Evolutionary conservation across 2,888 invertebrate species (phyloP), one percentile per base, ranked within the genome.

Genomic region (Caenorhabditis macrosperma): DNA sequence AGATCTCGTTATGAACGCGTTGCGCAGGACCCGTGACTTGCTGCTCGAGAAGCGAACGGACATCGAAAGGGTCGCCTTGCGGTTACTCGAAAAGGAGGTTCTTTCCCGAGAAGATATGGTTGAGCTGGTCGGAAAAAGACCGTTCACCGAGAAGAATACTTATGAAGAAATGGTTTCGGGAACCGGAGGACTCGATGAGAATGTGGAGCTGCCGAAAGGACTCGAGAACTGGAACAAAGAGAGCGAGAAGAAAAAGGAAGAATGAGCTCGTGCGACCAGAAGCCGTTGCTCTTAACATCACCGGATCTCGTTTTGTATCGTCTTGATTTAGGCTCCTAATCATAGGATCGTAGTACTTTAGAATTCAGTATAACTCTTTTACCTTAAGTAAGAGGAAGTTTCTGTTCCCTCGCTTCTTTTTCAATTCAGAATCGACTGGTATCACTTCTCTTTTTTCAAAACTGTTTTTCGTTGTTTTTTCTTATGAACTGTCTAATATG

Each of bases 91-190:
- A 90, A 95, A 96, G 90, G 99, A 99, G 92, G 94, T 97, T 85
- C 93, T 99, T 60, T 95, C 95, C 90, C 94, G 98, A 81, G 96
- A 97, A 55, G 99, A 99, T 91, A 96, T 99, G 96, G 95, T 98
- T 81, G 97, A 97, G 91, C 92, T 99, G 38, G 93, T 99, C 55
- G 99, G 99, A 0, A 93, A 94, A 28, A 93, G 99, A 85, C 99
- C 99, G 0, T 99, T 99, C 93, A 95, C 95, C 12, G 99, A 99
- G 92, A 98, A 98, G 92, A 96, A 97, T 15, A 98, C 98, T 10
- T 99, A 99, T 90, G 99, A 99, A 91, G 95, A 99, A 91, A 99
- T 99, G 92, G 99, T 99, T 0, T 97, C 96, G 92, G 97, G 96
- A 1, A 97, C 96, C 0, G 84, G 84, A 60, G 97, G 97, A 0